Base-by-base conservation (phyloP, 1,140 invertebrate genomes). In the Drosophila oshimai region DNA sequence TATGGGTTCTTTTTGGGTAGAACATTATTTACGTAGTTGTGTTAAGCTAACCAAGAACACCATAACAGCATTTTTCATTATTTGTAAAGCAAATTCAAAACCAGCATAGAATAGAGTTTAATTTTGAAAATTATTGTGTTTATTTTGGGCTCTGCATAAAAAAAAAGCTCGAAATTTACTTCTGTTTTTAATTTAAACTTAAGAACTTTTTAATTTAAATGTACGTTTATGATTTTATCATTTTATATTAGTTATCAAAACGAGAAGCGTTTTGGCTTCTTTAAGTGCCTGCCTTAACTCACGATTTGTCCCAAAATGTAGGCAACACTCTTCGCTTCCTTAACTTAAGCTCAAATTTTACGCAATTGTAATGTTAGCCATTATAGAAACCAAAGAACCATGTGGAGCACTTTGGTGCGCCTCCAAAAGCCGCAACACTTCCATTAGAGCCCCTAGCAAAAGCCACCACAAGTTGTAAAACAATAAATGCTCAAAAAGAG, bases 401-500 rank as follows among this genome's bases (percentile, higher is more conserved):
- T 13, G 12, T 6, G 24, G 12, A 24, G 15, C 36, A 31, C 13
- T 13, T 22, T 20, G 15, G 18, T 49, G 22, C 18, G 7, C 49
- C 39, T 12, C 20, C 41, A 44, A 18, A 69, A 22, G 13, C 55
- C 55, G 22, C 18, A 68, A 54, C 22, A 33, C 34, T 15, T 29
- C 29, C n/a, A 20, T 47, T 4, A 20, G 37, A 49, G 28, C 55
- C 42, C 6, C 15, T 28, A 33, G 18, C 47, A 55, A 46, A 41
- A 47, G 31, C 24, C 50, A 57, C 57, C 58, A 33, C 74, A 77
- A 67, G 37, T 31, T 41, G 65, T 36, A 33, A 37, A 47, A 60
- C 65, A 80, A 79, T 67, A 71, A 58, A 74, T 60, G 55, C 53
- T 74, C 41, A 44, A 74, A 74, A 74, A 41, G 50, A 36, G 46